Percentiles rank a stretch among this genome's conserved stretches.
These are phyloP conservation scores for Thecocarcelia acutangulata DNA, from an alignment of 2,888 invertebrate genomes.

Conservation along the genomic window DNA sequence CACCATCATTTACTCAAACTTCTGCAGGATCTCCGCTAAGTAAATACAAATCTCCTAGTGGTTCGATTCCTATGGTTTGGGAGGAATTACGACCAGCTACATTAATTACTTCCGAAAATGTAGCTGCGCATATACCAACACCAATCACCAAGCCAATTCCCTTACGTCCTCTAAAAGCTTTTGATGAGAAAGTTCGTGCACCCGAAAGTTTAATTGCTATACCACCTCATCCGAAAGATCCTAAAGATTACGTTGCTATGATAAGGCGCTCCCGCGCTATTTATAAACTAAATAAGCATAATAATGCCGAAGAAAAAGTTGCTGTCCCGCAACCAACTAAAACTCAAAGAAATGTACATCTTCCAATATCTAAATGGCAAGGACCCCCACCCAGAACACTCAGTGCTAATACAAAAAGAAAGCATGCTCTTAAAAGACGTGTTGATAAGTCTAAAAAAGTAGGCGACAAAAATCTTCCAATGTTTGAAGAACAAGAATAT, in stretches of 20 bases:
- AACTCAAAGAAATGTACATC: conserved; percentile 3
- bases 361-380: conserved; percentile 40
- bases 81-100: conserved; percentile 28
- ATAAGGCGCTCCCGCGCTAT: conserved; percentile 50
- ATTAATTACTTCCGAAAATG: neutral
- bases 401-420: conserved; percentile 16
- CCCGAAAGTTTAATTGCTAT: conserved; percentile 24
- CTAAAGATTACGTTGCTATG: conserved; percentile 54
- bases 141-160: neutral
- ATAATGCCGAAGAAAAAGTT: conserved; percentile 15
- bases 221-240: conserved; percentile 46
- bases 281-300: conserved; percentile 40
- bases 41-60: conserved; percentile 22
- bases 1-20: conserved; percentile 24
- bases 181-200: conserved; percentile 1
- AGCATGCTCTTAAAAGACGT: conserved; percentile 34
- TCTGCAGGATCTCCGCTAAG: conserved; percentile 9
- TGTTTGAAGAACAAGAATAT: neutral
- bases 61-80: conserved; percentile 52
- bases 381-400: conserved; percentile 22
- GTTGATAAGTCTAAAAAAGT: neutral
- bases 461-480: neutral
- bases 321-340: conserved; percentile 6
- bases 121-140: neutral
- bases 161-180: neutral